phyloP scores from a whole-genome alignment of 2,797 vertebrate species.

The Coregonus sp. region DNA sequence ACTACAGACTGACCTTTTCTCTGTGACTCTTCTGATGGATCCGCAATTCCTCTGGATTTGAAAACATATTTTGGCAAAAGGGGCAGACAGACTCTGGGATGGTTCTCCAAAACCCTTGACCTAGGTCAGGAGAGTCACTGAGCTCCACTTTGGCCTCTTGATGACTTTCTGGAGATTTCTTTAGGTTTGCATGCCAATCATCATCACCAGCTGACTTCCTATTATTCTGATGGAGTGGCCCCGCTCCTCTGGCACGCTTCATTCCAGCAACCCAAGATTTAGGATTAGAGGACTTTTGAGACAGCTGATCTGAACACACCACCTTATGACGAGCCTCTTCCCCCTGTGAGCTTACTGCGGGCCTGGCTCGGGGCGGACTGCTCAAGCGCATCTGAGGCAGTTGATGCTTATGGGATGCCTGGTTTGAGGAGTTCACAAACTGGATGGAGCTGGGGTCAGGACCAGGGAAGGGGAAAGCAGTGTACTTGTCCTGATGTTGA shows the following conservation, averaged over 20 bases:
- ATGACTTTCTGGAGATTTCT: conserved; percentile 16
- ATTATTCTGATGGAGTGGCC: conserved; percentile 7
- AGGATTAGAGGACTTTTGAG: conserved; percentile 15
- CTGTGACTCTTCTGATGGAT: conserved; percentile 44
- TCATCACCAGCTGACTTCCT: conserved; percentile 35
- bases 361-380: neutral
- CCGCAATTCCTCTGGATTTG: conserved; percentile 42
- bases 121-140: conserved; percentile 9
- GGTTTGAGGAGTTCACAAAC: conserved; percentile 17
- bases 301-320: neutral
- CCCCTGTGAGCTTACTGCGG: neutral
- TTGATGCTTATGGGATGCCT: conserved; percentile 4
- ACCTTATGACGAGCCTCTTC: neutral
- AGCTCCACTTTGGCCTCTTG: conserved; percentile 9
- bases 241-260: neutral
- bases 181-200: conserved; percentile 24
- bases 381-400: neutral
- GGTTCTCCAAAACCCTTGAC: conserved; percentile 14
- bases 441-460: conserved; percentile 11
- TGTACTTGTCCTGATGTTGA: conserved; percentile 16
- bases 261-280: conserved; percentile 10
- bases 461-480: conserved; percentile 20
- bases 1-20: conserved; percentile 44
- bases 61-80: conserved; percentile 52
- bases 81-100: conserved; percentile 38